Conservation (phyloP, 2,888 invertebrate species). For the Creontiades dilutus region DNA sequence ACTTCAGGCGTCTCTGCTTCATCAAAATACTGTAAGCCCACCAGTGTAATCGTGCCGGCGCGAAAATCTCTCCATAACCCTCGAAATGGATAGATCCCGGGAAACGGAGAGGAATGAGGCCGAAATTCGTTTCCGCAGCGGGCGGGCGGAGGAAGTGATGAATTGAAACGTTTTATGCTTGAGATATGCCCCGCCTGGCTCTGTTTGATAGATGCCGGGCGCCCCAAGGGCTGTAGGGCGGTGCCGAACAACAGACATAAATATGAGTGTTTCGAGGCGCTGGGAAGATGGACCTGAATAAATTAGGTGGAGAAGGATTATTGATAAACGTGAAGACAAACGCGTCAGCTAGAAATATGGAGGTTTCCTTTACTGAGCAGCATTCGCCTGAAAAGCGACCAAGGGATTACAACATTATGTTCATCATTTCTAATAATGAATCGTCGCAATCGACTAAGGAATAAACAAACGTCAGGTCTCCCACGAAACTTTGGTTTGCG, state of each 20-base stretch:
- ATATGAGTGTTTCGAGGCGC: slow-evolving; percentile 13
- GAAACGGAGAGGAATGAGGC: slow-evolving; percentile 32
- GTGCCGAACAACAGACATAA: slow-evolving; percentile 39
- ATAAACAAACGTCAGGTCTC: too few relatives aligned
- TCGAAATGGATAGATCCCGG: slow-evolving; percentile 8
- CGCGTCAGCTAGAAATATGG: slow-evolving; percentile 21
- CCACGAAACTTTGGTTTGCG: too few relatives aligned
- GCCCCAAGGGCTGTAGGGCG: slow-evolving; percentile 3
- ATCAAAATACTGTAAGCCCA: too few relatives aligned
- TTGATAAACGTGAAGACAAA: slow-evolving; percentile 52
- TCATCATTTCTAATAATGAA: too few relatives aligned
- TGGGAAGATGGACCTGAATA: slow-evolving; percentile 30
- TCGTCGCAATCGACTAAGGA: too few relatives aligned
- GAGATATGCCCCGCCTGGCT: slow-evolving; percentile 32
- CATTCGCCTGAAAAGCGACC: too few relatives aligned
- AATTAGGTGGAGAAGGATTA: slow-evolving; percentile 43
- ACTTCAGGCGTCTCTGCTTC: too few relatives aligned
- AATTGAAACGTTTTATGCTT: slow-evolving; percentile 39
- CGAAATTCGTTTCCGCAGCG: slow-evolving; percentile 1
- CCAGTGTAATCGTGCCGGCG: not conserved
- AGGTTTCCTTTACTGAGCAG: not conserved
- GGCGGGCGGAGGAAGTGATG: slow-evolving; percentile 8
- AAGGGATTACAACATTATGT: too few relatives aligned
- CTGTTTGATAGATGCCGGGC: slow-evolving; percentile 31
- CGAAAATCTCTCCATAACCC: not conserved